These are phyloP conservation scores for Stenchaetothrips biformis DNA, from an alignment of 2,888 invertebrate genomes.

Conservation along the genomic window DNA sequence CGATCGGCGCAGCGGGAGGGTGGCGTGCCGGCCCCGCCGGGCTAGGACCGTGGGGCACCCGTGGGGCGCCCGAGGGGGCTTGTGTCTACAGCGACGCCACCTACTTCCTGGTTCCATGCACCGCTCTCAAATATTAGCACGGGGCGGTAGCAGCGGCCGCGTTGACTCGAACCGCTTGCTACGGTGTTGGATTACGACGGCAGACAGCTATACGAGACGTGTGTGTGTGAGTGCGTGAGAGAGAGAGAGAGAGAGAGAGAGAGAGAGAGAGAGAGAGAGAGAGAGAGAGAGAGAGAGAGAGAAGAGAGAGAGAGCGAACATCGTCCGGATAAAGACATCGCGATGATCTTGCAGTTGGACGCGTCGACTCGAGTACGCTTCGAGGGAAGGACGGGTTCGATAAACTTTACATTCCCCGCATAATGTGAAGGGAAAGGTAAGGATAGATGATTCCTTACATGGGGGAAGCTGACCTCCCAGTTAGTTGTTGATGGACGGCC, in stretches of 20 bases:
- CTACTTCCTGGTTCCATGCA: conserved; percentile 12
- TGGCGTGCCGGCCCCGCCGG: not conserved
- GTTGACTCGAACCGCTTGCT: not conserved
- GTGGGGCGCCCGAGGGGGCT: not conserved
- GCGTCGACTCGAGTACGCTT: not conserved
- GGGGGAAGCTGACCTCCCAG: too few relatives aligned
- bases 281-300: not conserved
- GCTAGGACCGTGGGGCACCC: not conserved
- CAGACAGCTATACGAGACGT: not conserved
- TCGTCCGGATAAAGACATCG: not conserved
- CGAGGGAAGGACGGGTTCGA: not conserved
- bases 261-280: too few relatives aligned
- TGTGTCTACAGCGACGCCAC: not conserved
- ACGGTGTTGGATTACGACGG: not conserved
- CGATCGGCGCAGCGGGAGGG: not conserved
- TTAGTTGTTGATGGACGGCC: too few relatives aligned
- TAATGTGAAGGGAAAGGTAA: too few relatives aligned
- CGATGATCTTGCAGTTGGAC: too few relatives aligned
- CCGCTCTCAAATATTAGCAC: not conserved
- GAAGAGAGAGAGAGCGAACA: not conserved
- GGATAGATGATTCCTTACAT: too few relatives aligned
- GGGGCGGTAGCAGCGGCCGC: too few relatives aligned
- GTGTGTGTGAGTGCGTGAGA: not conserved
- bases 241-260: not conserved
- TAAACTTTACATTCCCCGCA: too few relatives aligned